Evolutionary conservation across 2,113 vertebrate genomes (phyloP).

Genomic region (Zeus faber): DNA sequence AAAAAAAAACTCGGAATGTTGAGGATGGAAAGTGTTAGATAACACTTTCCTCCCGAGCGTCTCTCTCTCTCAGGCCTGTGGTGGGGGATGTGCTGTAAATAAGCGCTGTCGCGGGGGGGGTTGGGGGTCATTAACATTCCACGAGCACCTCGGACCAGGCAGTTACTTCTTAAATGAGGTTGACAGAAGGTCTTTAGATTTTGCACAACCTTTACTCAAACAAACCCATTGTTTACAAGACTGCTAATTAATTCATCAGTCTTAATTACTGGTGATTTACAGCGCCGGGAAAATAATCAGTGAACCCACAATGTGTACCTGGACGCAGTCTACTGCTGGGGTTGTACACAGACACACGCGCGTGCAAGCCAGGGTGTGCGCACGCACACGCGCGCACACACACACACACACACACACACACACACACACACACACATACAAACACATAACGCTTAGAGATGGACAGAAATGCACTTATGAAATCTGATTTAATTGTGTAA

Average conservation of each 20-base stretch:
- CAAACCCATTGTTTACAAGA: constrained; percentile 78
- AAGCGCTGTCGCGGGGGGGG: background rate
- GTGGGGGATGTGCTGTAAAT: background rate
- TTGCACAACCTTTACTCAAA: constrained; percentile 73
- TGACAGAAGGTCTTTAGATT: constrained; percentile 82
- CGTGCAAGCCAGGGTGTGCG: too few species aligned
- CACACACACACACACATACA: constrained; percentile 5
- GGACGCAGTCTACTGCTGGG: too few species aligned
- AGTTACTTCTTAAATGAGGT: constrained; percentile 74
- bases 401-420: constrained; percentile 5
- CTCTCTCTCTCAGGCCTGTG: background rate
- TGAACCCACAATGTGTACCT: constrained; percentile 25
- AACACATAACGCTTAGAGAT: constrained; percentile 4
- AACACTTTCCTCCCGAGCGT: background rate
- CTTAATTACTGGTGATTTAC: constrained; percentile 74
- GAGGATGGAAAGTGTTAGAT: too few species aligned
- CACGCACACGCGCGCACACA: background rate
- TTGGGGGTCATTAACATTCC: constrained; percentile 46
- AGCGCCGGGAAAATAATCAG: constrained; percentile 41
- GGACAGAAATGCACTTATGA: background rate
- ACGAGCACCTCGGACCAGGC: constrained; percentile 68
- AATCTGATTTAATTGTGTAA: constrained; percentile 18
- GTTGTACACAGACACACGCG: background rate
- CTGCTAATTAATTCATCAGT: constrained; percentile 80
- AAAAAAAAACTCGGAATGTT: background rate